Conservation (phyloP, 1,140 invertebrate species). For the Ceratina australensis region DNA sequence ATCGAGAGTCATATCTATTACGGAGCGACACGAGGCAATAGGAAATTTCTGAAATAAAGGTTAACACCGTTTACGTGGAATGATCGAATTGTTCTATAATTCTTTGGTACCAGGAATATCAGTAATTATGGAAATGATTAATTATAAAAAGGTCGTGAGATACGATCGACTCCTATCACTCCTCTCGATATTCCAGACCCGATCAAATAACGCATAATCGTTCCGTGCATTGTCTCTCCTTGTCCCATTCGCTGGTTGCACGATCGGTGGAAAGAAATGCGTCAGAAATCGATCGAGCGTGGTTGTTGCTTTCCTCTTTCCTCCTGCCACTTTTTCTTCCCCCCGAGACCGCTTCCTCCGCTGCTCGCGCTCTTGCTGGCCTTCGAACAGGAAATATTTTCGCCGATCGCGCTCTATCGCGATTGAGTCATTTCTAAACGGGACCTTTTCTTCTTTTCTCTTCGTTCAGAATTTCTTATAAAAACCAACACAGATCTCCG, state of each 20-base stretch:
- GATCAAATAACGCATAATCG: too few relatives aligned
- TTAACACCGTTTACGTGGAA: not conserved
- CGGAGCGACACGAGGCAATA: not conserved
- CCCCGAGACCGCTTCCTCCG: slow-evolving; percentile 61
- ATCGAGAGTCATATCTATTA: not conserved
- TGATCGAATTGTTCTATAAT: too few relatives aligned
- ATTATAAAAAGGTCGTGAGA: too few relatives aligned
- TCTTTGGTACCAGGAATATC: too few relatives aligned
- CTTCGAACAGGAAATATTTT: slow-evolving; percentile 68
- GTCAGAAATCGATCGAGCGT: slow-evolving; percentile 1
- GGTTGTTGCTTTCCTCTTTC: slow-evolving; percentile 62
- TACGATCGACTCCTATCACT: too few relatives aligned
- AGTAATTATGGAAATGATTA: too few relatives aligned
- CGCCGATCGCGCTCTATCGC: slow-evolving; percentile 52
- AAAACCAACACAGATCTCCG: not conserved
- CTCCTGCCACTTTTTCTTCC: slow-evolving; percentile 39
- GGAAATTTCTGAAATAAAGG: not conserved
- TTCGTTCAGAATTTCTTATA: slow-evolving; percentile 7
- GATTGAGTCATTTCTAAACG: slow-evolving; percentile 60
- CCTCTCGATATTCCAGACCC: too few relatives aligned
- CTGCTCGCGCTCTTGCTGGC: slow-evolving; percentile 70
- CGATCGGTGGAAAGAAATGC: slow-evolving; percentile 38
- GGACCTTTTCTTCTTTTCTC: slow-evolving; percentile 13
- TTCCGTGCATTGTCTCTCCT: slow-evolving; percentile 49
- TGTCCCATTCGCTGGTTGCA: not conserved